phyloP scores from a whole-genome alignment of 37 sponge, comb jelly and placozoan genomes.

The Amphimedon queenslandica region DNA sequence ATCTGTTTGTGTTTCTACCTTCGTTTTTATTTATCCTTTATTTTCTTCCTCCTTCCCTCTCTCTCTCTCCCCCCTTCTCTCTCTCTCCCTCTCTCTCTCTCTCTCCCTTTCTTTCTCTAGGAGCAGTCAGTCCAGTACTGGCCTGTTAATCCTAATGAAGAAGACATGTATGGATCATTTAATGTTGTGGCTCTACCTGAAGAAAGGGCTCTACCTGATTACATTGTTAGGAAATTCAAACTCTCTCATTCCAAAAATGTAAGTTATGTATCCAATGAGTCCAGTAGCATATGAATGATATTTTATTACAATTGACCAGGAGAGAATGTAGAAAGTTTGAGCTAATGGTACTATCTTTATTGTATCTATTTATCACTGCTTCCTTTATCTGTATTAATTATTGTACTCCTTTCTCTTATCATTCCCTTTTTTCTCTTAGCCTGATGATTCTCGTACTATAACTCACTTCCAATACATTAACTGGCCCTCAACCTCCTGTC shows the following conservation, averaged over 20 bases:
- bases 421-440: slow-evolving; percentile 15
- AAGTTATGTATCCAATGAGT: slow-evolving; percentile 4
- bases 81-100: no score
- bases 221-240: slow-evolving; percentile 68
- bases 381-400: background rate
- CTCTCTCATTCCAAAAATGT: slow-evolving; percentile 57
- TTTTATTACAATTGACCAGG: no score
- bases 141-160: slow-evolving; percentile 38
- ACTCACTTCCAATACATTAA: slow-evolving; percentile 83
- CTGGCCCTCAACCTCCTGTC: slow-evolving; percentile 66
- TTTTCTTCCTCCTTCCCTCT: no score
- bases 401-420: background rate
- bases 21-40: no score
- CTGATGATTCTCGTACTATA: slow-evolving; percentile 69
- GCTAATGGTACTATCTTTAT: no score
- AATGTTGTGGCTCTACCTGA: slow-evolving; percentile 42
- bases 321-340: no score
- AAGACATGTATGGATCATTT: slow-evolving; percentile 46
- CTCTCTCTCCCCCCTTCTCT: no score
- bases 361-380: no score
- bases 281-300: no score
- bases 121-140: slow-evolving; percentile 76
- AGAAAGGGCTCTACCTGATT: slow-evolving; percentile 34
- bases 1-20: no score
- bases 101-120: slow-evolving; percentile 11